phyloP scores from a whole-genome alignment of 2,797 vertebrate genomes.

The Pseudochaenichthys georgianus region DNA sequence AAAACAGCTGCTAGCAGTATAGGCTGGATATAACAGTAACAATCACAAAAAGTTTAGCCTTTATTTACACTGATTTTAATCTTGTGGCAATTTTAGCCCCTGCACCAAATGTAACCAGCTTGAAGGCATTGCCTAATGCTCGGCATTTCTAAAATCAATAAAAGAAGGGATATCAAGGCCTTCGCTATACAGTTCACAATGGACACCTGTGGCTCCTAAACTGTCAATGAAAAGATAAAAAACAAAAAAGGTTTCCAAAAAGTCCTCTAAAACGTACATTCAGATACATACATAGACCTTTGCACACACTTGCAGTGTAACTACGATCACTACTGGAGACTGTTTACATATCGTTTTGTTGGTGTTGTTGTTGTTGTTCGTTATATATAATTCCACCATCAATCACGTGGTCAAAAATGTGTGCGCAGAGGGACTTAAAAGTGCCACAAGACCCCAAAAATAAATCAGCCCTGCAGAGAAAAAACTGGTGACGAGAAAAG shows the following conservation, averaged over 20 bases:
- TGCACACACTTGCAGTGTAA: slow-evolving; percentile 87
- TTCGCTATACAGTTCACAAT: slow-evolving; percentile 87
- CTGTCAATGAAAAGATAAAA: slow-evolving; percentile 79
- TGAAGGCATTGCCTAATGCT: slow-evolving; percentile 85
- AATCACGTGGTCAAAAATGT: slow-evolving; percentile 80
- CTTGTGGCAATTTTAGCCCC: slow-evolving; percentile 99
- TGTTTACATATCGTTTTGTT: slow-evolving; percentile 83
- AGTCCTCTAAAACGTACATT: slow-evolving; percentile 92
- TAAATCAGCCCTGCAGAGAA: slow-evolving; percentile 94
- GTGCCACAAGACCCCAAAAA: slow-evolving; percentile 97
- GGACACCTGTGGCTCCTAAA: slow-evolving; percentile 89
- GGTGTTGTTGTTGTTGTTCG: slow-evolving; percentile 83
- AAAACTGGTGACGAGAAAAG: slow-evolving; percentile 90
- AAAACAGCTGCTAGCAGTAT: slow-evolving; percentile 99
- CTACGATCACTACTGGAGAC: slow-evolving; percentile 85
- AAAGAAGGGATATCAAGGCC: slow-evolving; percentile 83
- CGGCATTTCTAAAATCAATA: slow-evolving; percentile 78
- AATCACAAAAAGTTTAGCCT: slow-evolving; percentile 99
- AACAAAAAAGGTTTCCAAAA: slow-evolving; percentile 84
- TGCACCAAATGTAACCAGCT: slow-evolving; percentile 93
- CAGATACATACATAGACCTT: slow-evolving; percentile 92
- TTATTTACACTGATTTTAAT: slow-evolving; percentile 99
- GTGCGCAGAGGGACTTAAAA: slow-evolving; percentile 89
- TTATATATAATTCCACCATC: slow-evolving; percentile 68
- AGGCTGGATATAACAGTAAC: slow-evolving; percentile 99